Percentiles rank a stretch among this genome's conserved stretches.
Evolutionary conservation across 1,140 invertebrate species (phyloP).

Genomic region (Bilobella aurantiaca): DNA sequence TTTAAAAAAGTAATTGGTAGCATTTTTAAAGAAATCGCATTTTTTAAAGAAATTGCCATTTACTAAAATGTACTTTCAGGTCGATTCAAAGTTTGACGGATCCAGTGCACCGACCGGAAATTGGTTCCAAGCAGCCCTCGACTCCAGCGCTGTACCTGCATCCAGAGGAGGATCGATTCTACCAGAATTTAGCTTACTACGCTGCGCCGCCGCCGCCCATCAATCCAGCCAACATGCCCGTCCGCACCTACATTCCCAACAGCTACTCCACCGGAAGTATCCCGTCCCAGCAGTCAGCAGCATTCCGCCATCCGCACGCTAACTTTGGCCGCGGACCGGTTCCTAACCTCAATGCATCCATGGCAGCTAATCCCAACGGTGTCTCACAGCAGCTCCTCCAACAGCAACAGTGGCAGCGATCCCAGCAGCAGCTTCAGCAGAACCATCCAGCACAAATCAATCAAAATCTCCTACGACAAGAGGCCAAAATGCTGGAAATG

Average conservation of each 20-base stretch:
- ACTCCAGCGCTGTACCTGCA: slow-evolving; percentile 37
- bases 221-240: slow-evolving; percentile 34
- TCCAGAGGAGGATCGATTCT: slow-evolving; percentile 30
- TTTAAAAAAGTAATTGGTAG: too few species aligned
- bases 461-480: slow-evolving; percentile 53
- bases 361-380: slow-evolving; percentile 33
- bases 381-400: slow-evolving; percentile 29
- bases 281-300: slow-evolving; percentile 29
- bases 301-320: slow-evolving; percentile 14
- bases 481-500: slow-evolving; percentile 71
- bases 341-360: slow-evolving; percentile 34
- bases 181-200: slow-evolving; percentile 32
- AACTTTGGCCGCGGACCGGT: slow-evolving; percentile 27
- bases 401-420: slow-evolving; percentile 30
- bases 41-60: too few species aligned
- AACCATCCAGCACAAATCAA: slow-evolving; percentile 35
- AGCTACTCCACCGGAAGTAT: slow-evolving; percentile 34
- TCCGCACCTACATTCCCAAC: slow-evolving; percentile 34
- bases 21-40: too few species aligned
- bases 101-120: slow-evolving; percentile 35
- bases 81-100: slow-evolving; percentile 51
- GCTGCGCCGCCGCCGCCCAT: slow-evolving; percentile 35
- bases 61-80: too few species aligned
- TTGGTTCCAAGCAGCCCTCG: slow-evolving; percentile 33
- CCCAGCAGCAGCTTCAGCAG: slow-evolving; percentile 36